Evolutionary conservation across 1,140 invertebrate genomes (phyloP), one percentile per base, ranked within the genome.

Genomic region (Ephestia elutella): DNA sequence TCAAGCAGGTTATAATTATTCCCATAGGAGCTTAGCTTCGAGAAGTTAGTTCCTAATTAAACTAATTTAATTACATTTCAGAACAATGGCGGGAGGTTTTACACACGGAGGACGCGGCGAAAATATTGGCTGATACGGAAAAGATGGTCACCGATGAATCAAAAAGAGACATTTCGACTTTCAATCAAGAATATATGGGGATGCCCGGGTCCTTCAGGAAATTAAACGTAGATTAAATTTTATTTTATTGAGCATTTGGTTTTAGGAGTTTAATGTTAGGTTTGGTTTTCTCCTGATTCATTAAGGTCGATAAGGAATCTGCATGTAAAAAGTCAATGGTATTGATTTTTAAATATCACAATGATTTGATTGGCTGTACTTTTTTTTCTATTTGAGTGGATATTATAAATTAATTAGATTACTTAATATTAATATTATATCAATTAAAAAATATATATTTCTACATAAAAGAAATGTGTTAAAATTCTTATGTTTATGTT

Each of bases 201-300:
- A 86, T 80, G 79, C 76, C 79, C 4, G 82, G 82, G 13, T 81
- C 82, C 0, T 86, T 86, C 56, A 77, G 78, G 56, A 74, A 62
- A 63, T 58, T 85, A 21, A 65, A 66, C 44, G 78, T 85, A 7
- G 82, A 82, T 64, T 85, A 74, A 63, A 25, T 30, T 18, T 48
- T 20, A 30, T 20, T 13, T 48, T 48, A 53, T 25, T 13, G 2
- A 15, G 3, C 1, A 15, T 13, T 9, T 25, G 49, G 49, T 50
- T 11, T 50, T 3, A 17, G 38, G 13, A 44, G 9, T 13, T 44
- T n/a, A 44, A 44, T 44, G 38, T 44, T 10, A 44, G 13, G n/a
- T 44, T 44, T 11, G 30, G 30, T 32, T 11, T 7, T n/a, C n/a
- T n/a, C 11, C 11, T 32, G 30, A 32, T 32, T 32, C 4, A 32